Evolutionary conservation across 2,113 vertebrate genomes (phyloP).

Genomic region (Cacatua alba): DNA sequence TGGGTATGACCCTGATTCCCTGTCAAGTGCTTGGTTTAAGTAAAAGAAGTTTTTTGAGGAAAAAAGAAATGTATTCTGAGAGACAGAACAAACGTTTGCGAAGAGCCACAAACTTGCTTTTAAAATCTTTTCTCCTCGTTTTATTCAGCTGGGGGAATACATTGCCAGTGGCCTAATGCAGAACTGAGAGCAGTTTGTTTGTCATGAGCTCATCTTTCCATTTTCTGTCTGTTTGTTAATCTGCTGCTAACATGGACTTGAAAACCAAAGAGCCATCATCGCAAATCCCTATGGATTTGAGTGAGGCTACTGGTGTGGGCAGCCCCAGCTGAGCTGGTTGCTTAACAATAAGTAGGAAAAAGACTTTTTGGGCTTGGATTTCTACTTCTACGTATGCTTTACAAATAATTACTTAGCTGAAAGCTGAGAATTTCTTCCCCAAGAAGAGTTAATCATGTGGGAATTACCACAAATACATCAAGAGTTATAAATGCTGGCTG

Average conservation of each 20-base stretch:
- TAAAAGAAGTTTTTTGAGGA: rapidly evolving
- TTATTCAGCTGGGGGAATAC: not conserved
- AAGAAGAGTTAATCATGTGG: not conserved
- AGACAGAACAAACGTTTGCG: not conserved
- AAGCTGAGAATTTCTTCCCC: not conserved
- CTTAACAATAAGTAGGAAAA: not conserved
- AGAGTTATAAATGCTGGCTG: not conserved
- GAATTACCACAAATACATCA: not conserved
- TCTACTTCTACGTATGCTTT: not conserved
- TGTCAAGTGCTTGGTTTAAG: rapidly evolving
- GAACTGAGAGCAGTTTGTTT: not conserved
- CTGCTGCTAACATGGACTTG: not conserved
- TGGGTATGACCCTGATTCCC: not conserved
- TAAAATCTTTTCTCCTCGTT: not conserved
- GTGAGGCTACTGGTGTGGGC: not conserved
- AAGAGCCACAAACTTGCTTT: not conserved
- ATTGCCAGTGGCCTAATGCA: not conserved
- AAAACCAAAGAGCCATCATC: not conserved
- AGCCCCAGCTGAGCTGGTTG: not conserved
- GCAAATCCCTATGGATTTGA: not conserved
- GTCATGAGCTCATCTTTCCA: rapidly evolving
- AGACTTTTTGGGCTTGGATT: not conserved
- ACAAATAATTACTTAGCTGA: not conserved
- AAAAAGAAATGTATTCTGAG: not conserved
- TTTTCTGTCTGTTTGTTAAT: not conserved